Evolutionary conservation across 2,797 vertebrate genomes (phyloP).

Genomic region (Kryptolebias ocellatus): DNA sequence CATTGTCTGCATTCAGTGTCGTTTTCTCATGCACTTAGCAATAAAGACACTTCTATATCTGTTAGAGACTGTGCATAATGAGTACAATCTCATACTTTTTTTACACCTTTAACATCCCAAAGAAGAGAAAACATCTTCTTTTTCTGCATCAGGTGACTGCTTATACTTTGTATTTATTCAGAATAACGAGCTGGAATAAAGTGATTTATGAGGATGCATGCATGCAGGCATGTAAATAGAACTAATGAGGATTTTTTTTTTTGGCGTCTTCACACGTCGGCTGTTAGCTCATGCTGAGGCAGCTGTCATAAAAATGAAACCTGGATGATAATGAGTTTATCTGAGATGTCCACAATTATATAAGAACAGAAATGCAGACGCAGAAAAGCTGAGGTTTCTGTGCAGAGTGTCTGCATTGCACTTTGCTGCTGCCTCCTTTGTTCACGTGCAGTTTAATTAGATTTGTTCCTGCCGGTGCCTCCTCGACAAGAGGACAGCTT

Average conservation of each 20-base stretch:
- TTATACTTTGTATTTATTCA: not conserved
- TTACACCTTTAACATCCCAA: not conserved
- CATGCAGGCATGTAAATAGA: no score
- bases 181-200: no score
- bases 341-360: constrained; percentile 41
- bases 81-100: not conserved
- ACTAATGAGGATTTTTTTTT: no score
- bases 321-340: constrained; percentile 48
- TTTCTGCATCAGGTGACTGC: constrained; percentile 2
- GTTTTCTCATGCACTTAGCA: no score
- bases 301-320: constrained; percentile 37
- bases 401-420: constrained; percentile 39
- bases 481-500: constrained; percentile 38
- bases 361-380: constrained; percentile 42
- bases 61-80: not conserved
- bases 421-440: constrained; percentile 54
- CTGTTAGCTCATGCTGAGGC: constrained; percentile 22
- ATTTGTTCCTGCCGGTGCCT: constrained; percentile 43
- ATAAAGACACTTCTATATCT: no score
- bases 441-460: constrained; percentile 65
- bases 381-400: constrained; percentile 39
- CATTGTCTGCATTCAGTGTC: no score
- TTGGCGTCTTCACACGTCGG: not conserved
- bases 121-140: constrained; percentile 16
- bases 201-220: no score